Base-by-base conservation (phyloP, 2,888 invertebrate species). In the Zhuqinia jingwanae region DNA sequence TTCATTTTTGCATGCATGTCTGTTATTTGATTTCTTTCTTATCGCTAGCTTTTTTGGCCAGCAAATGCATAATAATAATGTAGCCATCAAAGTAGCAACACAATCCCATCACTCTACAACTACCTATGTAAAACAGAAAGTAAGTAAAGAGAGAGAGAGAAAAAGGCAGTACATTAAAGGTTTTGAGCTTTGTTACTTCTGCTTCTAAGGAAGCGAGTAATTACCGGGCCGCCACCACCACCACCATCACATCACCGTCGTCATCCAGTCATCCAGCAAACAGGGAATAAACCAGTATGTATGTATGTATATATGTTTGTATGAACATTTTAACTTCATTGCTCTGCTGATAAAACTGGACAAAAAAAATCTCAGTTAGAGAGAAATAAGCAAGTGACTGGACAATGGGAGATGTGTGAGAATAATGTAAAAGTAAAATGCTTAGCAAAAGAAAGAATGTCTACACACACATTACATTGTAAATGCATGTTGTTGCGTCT, bases 201-300 rank as follows among this genome's bases (percentile, higher is more conserved):
- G 76, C 83, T 77, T 65, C 76, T 45, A 83, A 83, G 83, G 83
- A 83, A 77, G 76, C 53, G 65, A 83, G 83, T 83, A 83, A 83
- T 83, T 83, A 83, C 83, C 68, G 77, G 65, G 30, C 76, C 76
- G 53, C 83, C 63, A 63, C 63, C 60, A 11, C 77, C 22, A 78
- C 47, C 47, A 75, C 13, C n/a, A n/a, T n/a, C n/a, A n/a, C n/a
- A n/a, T 58, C 17, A 81, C 30, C 60, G 30, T 36, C 65, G 30
- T 63, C 63, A 63, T 30, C 63, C 15, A n/a, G 63, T 63, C n/a
- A n/a, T n/a, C n/a, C n/a, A n/a, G n/a, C n/a, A n/a, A n/a, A n/a
- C n/a, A n/a, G n/a, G 42, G 42, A 65, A 73, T 58, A 73, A 73
- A 81, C 58, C 36, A 45, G 79, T 63, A 50, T 65, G 65, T 17